These are phyloP conservation scores for Coregonus clupeaformis DNA, from an alignment of 2,113 vertebrate genomes.

Conservation along the genomic window DNA sequence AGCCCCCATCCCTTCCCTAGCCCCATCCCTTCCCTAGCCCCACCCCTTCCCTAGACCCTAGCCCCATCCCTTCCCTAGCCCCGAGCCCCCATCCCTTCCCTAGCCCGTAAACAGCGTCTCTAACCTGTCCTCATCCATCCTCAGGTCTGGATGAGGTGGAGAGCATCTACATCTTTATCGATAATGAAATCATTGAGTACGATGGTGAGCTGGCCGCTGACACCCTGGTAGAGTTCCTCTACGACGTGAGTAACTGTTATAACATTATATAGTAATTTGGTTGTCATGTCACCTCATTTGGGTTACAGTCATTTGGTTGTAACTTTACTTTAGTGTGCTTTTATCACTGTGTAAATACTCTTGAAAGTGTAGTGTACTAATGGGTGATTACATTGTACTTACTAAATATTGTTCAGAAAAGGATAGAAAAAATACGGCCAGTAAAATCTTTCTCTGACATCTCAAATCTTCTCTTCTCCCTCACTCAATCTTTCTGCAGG, in stretches of 20 bases:
- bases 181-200: constrained; percentile 88
- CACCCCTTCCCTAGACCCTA: too few species aligned
- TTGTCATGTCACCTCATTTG: too few species aligned
- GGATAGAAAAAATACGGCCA: too few species aligned
- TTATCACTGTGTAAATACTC: too few species aligned
- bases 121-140: neutral
- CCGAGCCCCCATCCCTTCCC: neutral
- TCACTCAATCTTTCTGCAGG: constrained; percentile 53
- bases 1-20: too few species aligned
- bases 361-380: too few species aligned
- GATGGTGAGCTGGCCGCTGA: constrained; percentile 87
- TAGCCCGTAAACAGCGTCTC: neutral
- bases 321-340: too few species aligned
- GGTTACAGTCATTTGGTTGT: too few species aligned
- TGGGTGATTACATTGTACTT: too few species aligned
- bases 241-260: constrained; percentile 77
- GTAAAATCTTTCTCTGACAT: neutral
- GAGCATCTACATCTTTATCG: constrained; percentile 88
- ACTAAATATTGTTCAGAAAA: too few species aligned
- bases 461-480: neutral
- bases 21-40: too few species aligned
- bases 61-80: too few species aligned
- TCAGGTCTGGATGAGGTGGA: constrained; percentile 85
- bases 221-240: constrained; percentile 88
- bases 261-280: neutral